Conservation (phyloP, 2,888 invertebrate genomes). For the Orchesella flavescens region DNA sequence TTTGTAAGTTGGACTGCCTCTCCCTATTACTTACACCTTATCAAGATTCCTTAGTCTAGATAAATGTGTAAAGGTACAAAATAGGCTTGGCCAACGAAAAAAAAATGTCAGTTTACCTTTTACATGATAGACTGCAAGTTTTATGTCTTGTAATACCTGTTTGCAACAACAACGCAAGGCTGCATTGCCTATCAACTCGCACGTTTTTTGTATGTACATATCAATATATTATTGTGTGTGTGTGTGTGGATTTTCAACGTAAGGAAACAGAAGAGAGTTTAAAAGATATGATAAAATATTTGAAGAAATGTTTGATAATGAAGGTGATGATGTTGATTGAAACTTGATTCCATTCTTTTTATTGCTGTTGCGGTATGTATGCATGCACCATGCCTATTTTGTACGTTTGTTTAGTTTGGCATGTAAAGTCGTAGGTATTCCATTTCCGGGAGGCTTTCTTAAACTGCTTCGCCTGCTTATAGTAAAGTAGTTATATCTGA, state of each 20-base stretch:
- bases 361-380: slow-evolving; percentile 17
- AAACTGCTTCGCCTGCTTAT: too few species aligned
- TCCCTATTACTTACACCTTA: neutral
- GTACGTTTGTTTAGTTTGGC: slow-evolving; percentile 21
- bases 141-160: slow-evolving; percentile 24
- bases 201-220: neutral
- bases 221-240: neutral
- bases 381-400: slow-evolving; percentile 30
- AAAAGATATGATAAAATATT: slow-evolving; percentile 16
- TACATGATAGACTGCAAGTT: slow-evolving; percentile 25
- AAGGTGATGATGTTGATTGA: slow-evolving; percentile 37
- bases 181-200: neutral
- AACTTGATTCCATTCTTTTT: slow-evolving; percentile 53
- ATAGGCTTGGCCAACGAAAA: slow-evolving; percentile 45
- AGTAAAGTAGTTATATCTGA: neutral
- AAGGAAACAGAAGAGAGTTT: slow-evolving; percentile 15
- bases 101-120: slow-evolving; percentile 22
- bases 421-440: slow-evolving; percentile 33
- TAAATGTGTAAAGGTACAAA: slow-evolving; percentile 43
- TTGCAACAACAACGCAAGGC: slow-evolving; percentile 14
- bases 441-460: slow-evolving; percentile 56
- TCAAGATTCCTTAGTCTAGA: slow-evolving; percentile 17
- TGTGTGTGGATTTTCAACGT: too few species aligned
- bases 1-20: neutral
- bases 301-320: slow-evolving; percentile 43